Percentiles rank a stretch among this genome's conserved stretches.
Evolutionary conservation across 2,888 invertebrate species (phyloP).

Genomic region (Trypoxylon attenuatum): DNA sequence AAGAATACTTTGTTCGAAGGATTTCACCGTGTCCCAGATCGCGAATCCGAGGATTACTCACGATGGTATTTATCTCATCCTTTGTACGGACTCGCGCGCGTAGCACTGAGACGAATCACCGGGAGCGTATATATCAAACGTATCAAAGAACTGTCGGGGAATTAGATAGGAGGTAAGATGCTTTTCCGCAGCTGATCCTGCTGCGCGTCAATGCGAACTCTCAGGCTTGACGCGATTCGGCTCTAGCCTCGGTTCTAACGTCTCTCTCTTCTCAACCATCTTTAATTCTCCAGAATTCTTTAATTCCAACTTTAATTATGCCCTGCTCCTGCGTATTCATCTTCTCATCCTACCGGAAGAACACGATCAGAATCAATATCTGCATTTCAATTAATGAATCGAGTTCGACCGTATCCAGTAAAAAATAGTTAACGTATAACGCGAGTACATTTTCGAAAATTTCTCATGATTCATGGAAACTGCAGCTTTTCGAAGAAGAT

Average conservation of each 20-base stretch:
- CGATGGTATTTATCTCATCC: constrained; percentile 67
- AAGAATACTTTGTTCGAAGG: too few relatives aligned
- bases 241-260: too few relatives aligned
- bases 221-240: too few relatives aligned
- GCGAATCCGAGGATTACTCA: constrained; percentile 58
- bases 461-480: background rate
- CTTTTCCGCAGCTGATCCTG: constrained; percentile 61
- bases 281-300: background rate
- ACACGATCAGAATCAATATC: background rate
- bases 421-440: too few relatives aligned
- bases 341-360: background rate
- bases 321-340: background rate
- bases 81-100: constrained; percentile 57
- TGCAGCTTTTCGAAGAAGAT: background rate
- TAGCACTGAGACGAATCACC: constrained; percentile 22
- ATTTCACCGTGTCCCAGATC: constrained; percentile 46
- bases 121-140: constrained; percentile 1
- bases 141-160: constrained; percentile 60
- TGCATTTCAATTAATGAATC: background rate
- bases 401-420: background rate
- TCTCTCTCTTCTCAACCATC: background rate
- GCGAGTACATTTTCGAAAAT: background rate
- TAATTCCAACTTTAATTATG: background rate
- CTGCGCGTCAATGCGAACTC: constrained; percentile 49
- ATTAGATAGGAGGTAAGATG: constrained; percentile 64